Evolutionary conservation across 2,797 vertebrate genomes (phyloP), one percentile per base, ranked within the genome.

Genomic region (Thripadectes ignobilis): DNA sequence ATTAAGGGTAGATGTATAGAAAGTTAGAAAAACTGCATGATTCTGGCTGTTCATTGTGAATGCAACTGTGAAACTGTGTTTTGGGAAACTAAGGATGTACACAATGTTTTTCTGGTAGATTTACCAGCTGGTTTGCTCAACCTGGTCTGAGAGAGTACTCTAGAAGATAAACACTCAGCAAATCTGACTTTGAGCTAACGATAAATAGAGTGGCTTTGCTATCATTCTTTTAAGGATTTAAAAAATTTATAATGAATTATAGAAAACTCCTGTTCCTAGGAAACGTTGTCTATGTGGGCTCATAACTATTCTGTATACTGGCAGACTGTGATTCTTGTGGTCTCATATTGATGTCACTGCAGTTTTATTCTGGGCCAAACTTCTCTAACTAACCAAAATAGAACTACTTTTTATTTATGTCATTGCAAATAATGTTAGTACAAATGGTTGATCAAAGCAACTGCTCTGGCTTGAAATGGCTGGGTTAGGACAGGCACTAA

Each of bases 361-460:
- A 76, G 63, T 82, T 94, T 92, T 82, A 69, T 79, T 87, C 51
- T 86, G 55, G 59, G 20, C 30, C 91, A 49, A 84, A 72, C 22
- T 63, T 91, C 34, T 85, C 57, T 36, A 82, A 77, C 57, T 36
- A 82, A 77, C 30, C 1, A 26, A 74, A 95, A 76, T 85, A 71
- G 48, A 92, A 55, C 48, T 52, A 24, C 19, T 88, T 36, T 12
- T 78, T 84, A 45, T 67, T 94, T 82, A 61, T 71, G 38, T 49
- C 49, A 46, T 34, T 88, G n/a, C 32, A 65, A 74, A 67, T 61
- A 79, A 41, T 13, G 22, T 69, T 73, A 74, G 17, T 61, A 55
- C 29, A 90, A 94, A 57, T 38, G 21, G 16, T 26, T 80, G 48
- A 88, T 74, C 61, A 94, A 95, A 94, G 61, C 59, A 85, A 49